Percentiles rank a stretch among this genome's conserved stretches.
Conservation (phyloP, 2,888 invertebrate species). For the Crioceris asparagi region DNA sequence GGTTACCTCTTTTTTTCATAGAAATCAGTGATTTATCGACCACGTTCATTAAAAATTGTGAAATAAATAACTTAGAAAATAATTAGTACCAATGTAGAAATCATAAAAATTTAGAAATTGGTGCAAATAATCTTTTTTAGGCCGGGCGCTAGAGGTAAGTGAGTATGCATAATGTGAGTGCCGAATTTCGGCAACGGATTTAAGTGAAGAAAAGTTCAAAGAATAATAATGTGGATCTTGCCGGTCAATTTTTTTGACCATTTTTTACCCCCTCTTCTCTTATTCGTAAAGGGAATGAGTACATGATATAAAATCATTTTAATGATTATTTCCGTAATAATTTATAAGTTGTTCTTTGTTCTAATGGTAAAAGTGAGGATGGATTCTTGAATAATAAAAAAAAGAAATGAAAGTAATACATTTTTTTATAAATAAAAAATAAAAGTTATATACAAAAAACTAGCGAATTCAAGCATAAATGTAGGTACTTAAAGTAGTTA, state of each 20-base stretch:
- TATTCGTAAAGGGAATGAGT: slow-evolving; percentile 6
- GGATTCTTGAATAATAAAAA: slow-evolving; percentile 3
- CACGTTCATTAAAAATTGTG: too few relatives aligned
- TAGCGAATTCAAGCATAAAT: background rate
- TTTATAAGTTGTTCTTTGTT: slow-evolving; percentile 2
- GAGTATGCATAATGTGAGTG: slow-evolving; percentile 5
- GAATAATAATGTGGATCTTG: slow-evolving; percentile 3
- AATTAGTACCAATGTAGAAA: too few relatives aligned
- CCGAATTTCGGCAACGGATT: slow-evolving; percentile 4
- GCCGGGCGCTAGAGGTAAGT: slow-evolving; percentile 3
- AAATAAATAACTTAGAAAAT: too few relatives aligned
- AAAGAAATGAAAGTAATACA: slow-evolving; percentile 1
- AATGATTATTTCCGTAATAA: slow-evolving; percentile 5
- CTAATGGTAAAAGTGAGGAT: background rate
- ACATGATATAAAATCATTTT: slow-evolving; percentile 5
- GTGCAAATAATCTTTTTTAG: too few relatives aligned
- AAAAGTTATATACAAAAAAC: background rate
- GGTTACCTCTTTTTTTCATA: too few relatives aligned
- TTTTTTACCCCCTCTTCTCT: slow-evolving; percentile 5
- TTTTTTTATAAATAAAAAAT: background rate
- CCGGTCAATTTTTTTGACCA: slow-evolving; percentile 3
- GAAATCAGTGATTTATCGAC: too few relatives aligned
- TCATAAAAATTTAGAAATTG: too few relatives aligned
- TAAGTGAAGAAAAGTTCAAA: slow-evolving; percentile 4
- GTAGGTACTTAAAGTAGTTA: background rate